phyloP scores from a whole-genome alignment of 2,888 invertebrate species.

The Netelia inedita region DNA sequence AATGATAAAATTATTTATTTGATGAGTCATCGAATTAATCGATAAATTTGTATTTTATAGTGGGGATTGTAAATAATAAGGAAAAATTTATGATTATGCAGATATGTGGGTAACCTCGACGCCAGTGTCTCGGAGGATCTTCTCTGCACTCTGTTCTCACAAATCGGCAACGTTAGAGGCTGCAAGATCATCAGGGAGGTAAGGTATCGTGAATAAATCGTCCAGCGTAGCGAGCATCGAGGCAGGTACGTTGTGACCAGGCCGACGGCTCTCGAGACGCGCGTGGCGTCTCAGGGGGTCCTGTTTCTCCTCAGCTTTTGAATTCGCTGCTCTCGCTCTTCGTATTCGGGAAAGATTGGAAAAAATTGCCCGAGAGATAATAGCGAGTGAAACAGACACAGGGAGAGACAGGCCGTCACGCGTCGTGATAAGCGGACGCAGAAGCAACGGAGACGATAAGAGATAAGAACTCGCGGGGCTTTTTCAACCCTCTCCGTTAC shows the following conservation, averaged over 20 bases:
- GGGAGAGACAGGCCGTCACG: conserved; percentile 36
- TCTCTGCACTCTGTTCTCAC: conserved; percentile 87
- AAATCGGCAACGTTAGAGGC: conserved; percentile 88
- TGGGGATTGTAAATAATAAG: no score
- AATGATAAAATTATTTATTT: no score
- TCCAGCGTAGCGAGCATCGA: no score
- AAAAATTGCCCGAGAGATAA: conserved; percentile 42
- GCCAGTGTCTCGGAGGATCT: conserved; percentile 87
- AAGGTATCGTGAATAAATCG: conserved; percentile 64
- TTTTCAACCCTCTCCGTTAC: conserved; percentile 27
- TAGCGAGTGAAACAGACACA: conserved; percentile 38
- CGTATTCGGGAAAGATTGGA: conserved; percentile 30
- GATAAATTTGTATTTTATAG: no score
- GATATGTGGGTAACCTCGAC: conserved; percentile 87
- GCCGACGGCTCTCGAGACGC: no score
- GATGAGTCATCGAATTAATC: no score
- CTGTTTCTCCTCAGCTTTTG: conserved; percentile 22
- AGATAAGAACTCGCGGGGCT: conserved; percentile 40
- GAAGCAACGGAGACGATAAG: conserved; percentile 22
- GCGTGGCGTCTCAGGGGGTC: no score
- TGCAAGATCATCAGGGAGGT: conserved; percentile 89
- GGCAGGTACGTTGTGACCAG: no score
- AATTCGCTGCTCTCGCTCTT: neutral
- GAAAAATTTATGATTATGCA: conserved; percentile 50
- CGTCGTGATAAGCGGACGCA: conserved; percentile 26